Evolutionary conservation across 1,140 invertebrate species (phyloP).

Genomic region (Hypsibius dujardini): DNA sequence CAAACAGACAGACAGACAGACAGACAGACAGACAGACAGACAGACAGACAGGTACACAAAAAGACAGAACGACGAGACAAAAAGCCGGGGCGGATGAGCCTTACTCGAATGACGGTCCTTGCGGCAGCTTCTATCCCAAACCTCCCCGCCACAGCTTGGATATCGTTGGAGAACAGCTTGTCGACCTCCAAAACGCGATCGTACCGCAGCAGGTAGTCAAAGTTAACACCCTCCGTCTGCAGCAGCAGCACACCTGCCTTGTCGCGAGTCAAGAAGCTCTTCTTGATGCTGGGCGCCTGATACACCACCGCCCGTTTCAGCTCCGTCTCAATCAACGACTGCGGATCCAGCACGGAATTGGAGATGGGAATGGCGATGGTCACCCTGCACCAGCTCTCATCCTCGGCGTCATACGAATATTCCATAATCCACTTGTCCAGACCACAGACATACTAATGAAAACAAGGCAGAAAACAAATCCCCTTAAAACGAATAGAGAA

Average conservation of each 20-base stretch:
- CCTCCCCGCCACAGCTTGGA: slow-evolving; percentile 60
- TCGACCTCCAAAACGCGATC: slow-evolving; percentile 62
- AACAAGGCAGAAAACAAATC: not conserved
- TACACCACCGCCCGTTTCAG: slow-evolving; percentile 55
- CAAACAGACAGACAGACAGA: too few species aligned
- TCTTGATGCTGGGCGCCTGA: slow-evolving; percentile 58
- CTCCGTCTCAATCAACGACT: slow-evolving; percentile 53
- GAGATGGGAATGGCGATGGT: slow-evolving; percentile 40
- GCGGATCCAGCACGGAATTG: slow-evolving; percentile 45
- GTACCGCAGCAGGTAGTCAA: slow-evolving; percentile 63
- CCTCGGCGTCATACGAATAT: slow-evolving; percentile 55
- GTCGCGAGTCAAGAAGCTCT: slow-evolving; percentile 47
- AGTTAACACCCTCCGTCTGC: slow-evolving; percentile 84
- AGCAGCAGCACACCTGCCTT: slow-evolving; percentile 40
- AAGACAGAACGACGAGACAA: too few species aligned
- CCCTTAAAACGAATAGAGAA: too few species aligned
- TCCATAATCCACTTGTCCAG: slow-evolving; percentile 35
- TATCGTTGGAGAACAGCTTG: slow-evolving; percentile 77
- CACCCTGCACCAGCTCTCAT: slow-evolving; percentile 54
- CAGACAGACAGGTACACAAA: too few species aligned
- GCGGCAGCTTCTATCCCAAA: slow-evolving; percentile 93
- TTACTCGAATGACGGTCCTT: slow-evolving; percentile 55
- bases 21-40: too few species aligned
- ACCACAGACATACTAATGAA: slow-evolving; percentile 25
- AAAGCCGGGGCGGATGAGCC: not conserved